phyloP scores from a whole-genome alignment of 2,888 invertebrate species.

The Acrobasis repandana region DNA sequence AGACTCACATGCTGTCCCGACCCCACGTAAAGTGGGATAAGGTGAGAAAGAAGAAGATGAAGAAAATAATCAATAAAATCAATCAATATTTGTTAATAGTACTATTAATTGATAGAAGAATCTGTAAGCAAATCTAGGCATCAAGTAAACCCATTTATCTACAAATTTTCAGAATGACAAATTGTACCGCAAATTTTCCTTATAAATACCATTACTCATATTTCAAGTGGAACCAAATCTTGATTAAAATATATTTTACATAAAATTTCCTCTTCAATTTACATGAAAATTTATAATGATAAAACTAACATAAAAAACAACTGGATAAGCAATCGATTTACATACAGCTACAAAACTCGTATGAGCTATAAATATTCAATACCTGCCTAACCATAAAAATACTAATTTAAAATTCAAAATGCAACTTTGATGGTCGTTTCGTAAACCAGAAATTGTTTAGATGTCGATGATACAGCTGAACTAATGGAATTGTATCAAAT shows the following conservation, averaged over 20 bases:
- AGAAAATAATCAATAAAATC: too few relatives aligned
- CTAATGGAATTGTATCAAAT: slow-evolving; percentile 20
- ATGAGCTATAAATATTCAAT: slow-evolving; percentile 22
- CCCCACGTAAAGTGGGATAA: too few relatives aligned
- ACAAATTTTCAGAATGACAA: too few relatives aligned
- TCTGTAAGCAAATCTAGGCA: too few relatives aligned
- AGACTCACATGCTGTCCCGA: too few relatives aligned
- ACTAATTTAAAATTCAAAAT: slow-evolving; percentile 18
- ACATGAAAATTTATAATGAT: background rate
- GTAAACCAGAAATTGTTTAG: slow-evolving; percentile 7
- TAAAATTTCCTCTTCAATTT: background rate
- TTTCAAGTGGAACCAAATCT: background rate
- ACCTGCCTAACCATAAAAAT: slow-evolving; percentile 16
- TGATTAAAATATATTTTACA: background rate
- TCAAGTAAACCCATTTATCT: too few relatives aligned
- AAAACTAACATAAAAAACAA: slow-evolving; percentile 4
- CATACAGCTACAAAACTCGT: slow-evolving; percentile 18
- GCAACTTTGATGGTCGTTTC: slow-evolving; percentile 16
- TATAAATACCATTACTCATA: background rate
- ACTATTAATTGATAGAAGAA: too few relatives aligned
- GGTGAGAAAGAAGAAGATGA: too few relatives aligned
- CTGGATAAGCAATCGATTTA: slow-evolving; percentile 17
- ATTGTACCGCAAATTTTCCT: background rate
- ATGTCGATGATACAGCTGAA: slow-evolving; percentile 16
- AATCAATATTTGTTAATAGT: too few relatives aligned